Conservation (phyloP, 53 echinoderm and acorn worm species). For the Arbacia lixula region DNA sequence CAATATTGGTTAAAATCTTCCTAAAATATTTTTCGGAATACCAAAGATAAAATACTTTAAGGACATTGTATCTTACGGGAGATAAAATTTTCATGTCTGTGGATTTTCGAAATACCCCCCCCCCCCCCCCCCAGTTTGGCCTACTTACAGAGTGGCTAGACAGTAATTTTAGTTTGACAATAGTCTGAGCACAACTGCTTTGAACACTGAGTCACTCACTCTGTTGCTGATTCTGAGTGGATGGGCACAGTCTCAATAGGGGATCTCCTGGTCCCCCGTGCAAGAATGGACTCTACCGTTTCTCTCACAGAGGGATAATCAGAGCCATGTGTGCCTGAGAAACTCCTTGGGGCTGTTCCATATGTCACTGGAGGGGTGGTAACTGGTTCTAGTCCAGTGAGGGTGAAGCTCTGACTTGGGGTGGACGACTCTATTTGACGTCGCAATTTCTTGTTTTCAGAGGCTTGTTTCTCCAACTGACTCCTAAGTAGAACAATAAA, state of each 20-base stretch:
- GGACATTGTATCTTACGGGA: no score
- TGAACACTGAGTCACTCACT: no score
- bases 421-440: constrained; percentile 34
- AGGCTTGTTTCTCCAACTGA: constrained; percentile 44
- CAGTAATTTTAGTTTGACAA: no score
- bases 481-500: constrained; percentile 4
- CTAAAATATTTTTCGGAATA: no score
- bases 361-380: background rate
- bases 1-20: no score
- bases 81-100: no score
- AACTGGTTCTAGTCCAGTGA: background rate
- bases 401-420: constrained; percentile 1
- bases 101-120: no score
- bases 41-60: no score
- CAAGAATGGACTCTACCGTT: constrained; percentile 56
- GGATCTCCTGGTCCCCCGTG: constrained; percentile 34
- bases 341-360: constrained; percentile 32
- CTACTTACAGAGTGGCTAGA: no score
- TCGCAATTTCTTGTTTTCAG: constrained; percentile 28
- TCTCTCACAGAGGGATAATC: constrained; percentile 11
- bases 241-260: constrained; percentile 25
- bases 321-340: constrained; percentile 1
- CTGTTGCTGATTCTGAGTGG: constrained; percentile 40
- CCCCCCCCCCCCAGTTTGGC: no score
- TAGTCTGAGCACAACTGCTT: no score